A percentile compares a stretch with the other conserved stretches of the same genome.
Conservation (phyloP, 2,888 invertebrate genomes). For the Argyresthia goedartella region DNA sequence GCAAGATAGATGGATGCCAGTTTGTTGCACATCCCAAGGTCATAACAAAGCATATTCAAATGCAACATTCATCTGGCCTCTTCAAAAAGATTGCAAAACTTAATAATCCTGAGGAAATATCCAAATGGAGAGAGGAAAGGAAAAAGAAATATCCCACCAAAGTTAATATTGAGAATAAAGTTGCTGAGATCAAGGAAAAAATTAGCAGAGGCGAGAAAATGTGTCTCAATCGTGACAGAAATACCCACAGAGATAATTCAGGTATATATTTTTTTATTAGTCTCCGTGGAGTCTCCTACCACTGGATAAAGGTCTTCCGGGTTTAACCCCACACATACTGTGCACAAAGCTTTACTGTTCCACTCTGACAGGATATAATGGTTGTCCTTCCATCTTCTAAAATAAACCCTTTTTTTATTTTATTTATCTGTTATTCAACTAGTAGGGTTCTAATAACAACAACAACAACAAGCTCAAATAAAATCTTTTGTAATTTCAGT, state of each 20-base stretch:
- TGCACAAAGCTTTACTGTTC: too few relatives aligned
- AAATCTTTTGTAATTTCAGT: neutral
- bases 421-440: too few relatives aligned
- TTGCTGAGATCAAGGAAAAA: slow-evolving; percentile 75
- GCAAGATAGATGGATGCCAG: slow-evolving; percentile 84
- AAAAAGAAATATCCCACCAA: slow-evolving; percentile 83
- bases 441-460: too few relatives aligned
- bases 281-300: too few relatives aligned
- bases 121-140: slow-evolving; percentile 87
- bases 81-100: slow-evolving; percentile 82
- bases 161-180: slow-evolving; percentile 75
- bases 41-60: slow-evolving; percentile 83
- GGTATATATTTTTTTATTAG: slow-evolving; percentile 15
- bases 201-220: slow-evolving; percentile 82
- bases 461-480: too few relatives aligned
- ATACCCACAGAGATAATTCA: slow-evolving; percentile 16
- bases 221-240: slow-evolving; percentile 42
- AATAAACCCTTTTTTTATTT: too few relatives aligned
- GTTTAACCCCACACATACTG: too few relatives aligned
- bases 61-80: slow-evolving; percentile 88
- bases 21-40: slow-evolving; percentile 85
- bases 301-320: too few relatives aligned
- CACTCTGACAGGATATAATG: too few relatives aligned
- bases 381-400: too few relatives aligned
- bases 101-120: slow-evolving; percentile 84